Conservation (phyloP, 2,888 invertebrate genomes). For the Arge pagana region DNA sequence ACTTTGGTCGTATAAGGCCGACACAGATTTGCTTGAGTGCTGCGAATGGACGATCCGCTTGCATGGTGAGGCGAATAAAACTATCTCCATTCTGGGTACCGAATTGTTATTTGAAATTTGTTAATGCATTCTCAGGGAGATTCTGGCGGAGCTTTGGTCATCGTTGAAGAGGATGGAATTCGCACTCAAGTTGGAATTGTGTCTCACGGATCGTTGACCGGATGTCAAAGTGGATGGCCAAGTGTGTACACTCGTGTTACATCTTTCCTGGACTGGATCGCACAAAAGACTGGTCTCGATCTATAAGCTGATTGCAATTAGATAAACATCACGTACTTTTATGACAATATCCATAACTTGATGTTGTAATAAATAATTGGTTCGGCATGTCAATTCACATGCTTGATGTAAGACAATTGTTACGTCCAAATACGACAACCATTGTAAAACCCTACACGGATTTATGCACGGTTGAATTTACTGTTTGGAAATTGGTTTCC, state of each 20-base stretch:
- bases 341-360: no score
- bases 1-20: slow-evolving; percentile 52
- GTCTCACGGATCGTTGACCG: slow-evolving; percentile 44
- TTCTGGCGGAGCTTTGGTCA: slow-evolving; percentile 30
- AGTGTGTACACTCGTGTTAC: slow-evolving; percentile 55
- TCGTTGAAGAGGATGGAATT: slow-evolving; percentile 24
- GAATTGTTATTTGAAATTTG: no score
- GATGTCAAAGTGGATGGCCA: slow-evolving; percentile 55
- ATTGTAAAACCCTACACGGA: no score
- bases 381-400: no score
- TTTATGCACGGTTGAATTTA: no score
- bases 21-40: slow-evolving; percentile 61
- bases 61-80: slow-evolving; percentile 56
- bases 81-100: no score
- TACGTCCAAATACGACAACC: no score
- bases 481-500: no score
- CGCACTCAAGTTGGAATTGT: slow-evolving; percentile 37
- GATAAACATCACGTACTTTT: no score
- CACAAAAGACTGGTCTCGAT: slow-evolving; percentile 27
- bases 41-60: slow-evolving; percentile 56
- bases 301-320: no score
- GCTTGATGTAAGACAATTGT: no score
- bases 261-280: slow-evolving; percentile 50
- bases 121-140: slow-evolving; percentile 20
- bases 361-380: no score